These are phyloP conservation scores for Anisognathus igniventris DNA, from an alignment of 2,797 vertebrate genomes.

Conservation along the genomic window DNA sequence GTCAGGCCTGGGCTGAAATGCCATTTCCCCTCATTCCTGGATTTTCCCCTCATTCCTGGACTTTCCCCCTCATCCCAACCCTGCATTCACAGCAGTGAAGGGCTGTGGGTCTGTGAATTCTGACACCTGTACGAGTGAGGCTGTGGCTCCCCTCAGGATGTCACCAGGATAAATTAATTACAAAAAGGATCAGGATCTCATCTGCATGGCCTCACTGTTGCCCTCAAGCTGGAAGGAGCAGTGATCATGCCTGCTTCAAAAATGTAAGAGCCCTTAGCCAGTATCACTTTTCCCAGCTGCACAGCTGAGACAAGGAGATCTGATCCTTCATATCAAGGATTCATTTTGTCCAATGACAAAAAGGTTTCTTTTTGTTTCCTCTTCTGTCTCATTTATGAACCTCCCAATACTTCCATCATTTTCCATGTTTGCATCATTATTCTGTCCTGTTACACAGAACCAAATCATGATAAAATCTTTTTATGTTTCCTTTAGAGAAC, in stretches of 20 bases:
- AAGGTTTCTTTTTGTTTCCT: background rate
- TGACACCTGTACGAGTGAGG: background rate
- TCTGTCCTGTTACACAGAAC: background rate
- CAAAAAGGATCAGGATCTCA: background rate
- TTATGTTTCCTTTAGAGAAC: conserved; percentile 80
- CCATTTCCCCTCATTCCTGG: background rate
- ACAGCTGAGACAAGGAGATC: background rate
- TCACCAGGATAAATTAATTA: background rate
- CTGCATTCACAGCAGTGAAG: background rate
- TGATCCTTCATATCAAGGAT: background rate
- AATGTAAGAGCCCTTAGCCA: background rate
- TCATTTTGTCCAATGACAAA: background rate
- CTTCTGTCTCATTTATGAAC: background rate
- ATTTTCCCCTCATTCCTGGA: background rate
- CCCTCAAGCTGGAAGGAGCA: background rate
- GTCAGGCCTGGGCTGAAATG: background rate
- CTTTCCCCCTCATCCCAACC: background rate
- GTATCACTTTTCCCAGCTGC: background rate
- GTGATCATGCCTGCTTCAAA: background rate
- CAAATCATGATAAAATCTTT: background rate
- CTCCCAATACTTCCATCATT: background rate
- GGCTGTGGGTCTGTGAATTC: background rate
- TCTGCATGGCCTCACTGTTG: background rate
- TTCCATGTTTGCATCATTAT: background rate
- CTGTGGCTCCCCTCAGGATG: background rate